Conservation (phyloP, 2,113 vertebrate genomes). For the Gallinago paraguaiae region DNA sequence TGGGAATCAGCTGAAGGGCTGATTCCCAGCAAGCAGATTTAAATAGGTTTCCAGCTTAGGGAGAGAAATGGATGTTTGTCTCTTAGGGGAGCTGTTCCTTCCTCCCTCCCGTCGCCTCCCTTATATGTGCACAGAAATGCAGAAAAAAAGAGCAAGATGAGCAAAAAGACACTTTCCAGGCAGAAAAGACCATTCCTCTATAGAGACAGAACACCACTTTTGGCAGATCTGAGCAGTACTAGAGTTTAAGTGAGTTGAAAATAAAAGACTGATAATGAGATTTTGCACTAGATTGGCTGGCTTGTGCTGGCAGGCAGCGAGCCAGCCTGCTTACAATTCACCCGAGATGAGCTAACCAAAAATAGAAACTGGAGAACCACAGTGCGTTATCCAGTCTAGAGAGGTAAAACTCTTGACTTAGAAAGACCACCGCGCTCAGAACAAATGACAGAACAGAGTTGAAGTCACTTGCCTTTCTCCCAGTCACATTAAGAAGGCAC, state of each 20-base stretch:
- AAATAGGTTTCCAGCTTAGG: constrained; percentile 62
- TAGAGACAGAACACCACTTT: neutral
- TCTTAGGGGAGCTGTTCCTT: constrained; percentile 27
- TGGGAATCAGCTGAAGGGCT: constrained; percentile 46
- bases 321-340: constrained; percentile 34
- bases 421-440: neutral
- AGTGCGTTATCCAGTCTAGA: neutral
- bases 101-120: neutral
- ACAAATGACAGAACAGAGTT: neutral
- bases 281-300: constrained; percentile 49
- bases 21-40: constrained; percentile 69
- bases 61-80: constrained; percentile 44
- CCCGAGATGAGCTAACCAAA: neutral
- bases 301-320: constrained; percentile 7
- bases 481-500: neutral
- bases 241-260: constrained; percentile 43
- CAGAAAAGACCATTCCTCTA: neutral
- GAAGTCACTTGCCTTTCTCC: neutral
- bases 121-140: neutral
- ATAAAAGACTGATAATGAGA: constrained; percentile 57
- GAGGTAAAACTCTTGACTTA: neutral
- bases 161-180: neutral
- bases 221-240: neutral
- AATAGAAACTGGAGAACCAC: constrained; percentile 33
- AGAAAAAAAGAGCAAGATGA: neutral